Evolutionary conservation across 2,113 vertebrate species (phyloP), one percentile per base, ranked within the genome.

Genomic region (Maylandia zebra): DNA sequence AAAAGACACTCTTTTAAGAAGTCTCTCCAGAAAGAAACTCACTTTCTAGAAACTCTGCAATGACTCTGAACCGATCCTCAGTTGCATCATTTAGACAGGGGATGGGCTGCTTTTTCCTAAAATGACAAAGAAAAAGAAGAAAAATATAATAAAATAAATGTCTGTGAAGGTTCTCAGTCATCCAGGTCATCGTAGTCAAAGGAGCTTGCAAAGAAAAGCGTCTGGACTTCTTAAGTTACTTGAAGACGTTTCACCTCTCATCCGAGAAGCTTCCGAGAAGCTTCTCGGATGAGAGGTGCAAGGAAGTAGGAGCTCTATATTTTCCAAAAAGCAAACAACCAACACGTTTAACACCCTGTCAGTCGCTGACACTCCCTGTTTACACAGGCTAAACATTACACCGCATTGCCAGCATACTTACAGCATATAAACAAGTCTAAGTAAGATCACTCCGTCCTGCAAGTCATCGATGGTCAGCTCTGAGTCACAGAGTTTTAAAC

Each of bases 11-110:
- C 41, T 76, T 76, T 76, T 45, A 32, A 19, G n/a, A 76, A 19
- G 34, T 76, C 27, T 32, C 27, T 50, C 24, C 24, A 19, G 6
- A 32, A 10, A 27, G 52, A 87, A 53, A 91, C 97, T 97, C 94
- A 98, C 98, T 96, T 91, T 97, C 95, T 71, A 99, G 76, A 90
- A 98, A 98, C 80, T 93, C 80, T 41, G 92, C 83, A 88, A 98
- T 88, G 30, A 97, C 91, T 50, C 93, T 86, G 79, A 97, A 92
- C 83, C 96, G 94, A 32, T 97, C 97, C 1, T 95, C 93, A 61
- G 91, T 30, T 0, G 96, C 94, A 83, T 93, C 91, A 79, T 90
- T 94, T 66, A 95, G 87, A 74, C 87, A 79, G 1, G 88, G 64
- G 27, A 88, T 87, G 1, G 91, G 82, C 4, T 97, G 96, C 6